Conservation (phyloP, 2,888 invertebrate genomes). For the Pantelozetes paolii region DNA sequence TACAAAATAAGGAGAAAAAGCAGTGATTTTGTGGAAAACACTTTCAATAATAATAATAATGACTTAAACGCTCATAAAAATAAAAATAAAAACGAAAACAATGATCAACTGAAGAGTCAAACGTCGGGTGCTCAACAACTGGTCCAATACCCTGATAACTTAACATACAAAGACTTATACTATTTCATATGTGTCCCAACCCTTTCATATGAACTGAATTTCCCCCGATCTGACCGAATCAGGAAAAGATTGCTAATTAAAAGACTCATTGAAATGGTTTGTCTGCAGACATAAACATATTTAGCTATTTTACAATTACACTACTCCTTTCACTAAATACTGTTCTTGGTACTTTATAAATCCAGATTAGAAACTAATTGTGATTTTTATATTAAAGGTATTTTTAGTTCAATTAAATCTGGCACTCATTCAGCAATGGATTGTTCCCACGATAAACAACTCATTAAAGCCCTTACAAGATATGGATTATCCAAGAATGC, state of each 20-base stretch:
- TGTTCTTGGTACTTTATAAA: too few species aligned
- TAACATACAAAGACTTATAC: constrained; percentile 69
- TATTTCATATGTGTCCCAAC: constrained; percentile 94
- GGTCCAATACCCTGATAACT: constrained; percentile 79
- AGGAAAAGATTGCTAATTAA: constrained; percentile 77
- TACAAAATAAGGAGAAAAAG: constrained; percentile 11
- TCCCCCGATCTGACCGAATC: constrained; percentile 80
- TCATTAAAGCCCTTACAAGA: constrained; percentile 86
- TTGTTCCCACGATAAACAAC: constrained; percentile 90
- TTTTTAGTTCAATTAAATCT: constrained; percentile 58
- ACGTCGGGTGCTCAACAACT: background rate
- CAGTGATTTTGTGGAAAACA: background rate
- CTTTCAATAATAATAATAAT: background rate
- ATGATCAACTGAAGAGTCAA: background rate
- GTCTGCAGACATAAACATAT: background rate
- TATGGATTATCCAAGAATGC: constrained; percentile 78
- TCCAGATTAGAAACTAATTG: too few species aligned
- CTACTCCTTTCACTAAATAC: too few species aligned
- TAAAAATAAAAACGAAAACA: background rate
- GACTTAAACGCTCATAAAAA: background rate
- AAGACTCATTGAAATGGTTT: constrained; percentile 73
- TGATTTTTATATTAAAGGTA: too few species aligned
- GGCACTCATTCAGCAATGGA: constrained; percentile 93
- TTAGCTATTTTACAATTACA: too few species aligned
- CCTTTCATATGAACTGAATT: constrained; percentile 95